Conservation (phyloP, 2,888 invertebrate genomes). For the Diarsia mendica region DNA sequence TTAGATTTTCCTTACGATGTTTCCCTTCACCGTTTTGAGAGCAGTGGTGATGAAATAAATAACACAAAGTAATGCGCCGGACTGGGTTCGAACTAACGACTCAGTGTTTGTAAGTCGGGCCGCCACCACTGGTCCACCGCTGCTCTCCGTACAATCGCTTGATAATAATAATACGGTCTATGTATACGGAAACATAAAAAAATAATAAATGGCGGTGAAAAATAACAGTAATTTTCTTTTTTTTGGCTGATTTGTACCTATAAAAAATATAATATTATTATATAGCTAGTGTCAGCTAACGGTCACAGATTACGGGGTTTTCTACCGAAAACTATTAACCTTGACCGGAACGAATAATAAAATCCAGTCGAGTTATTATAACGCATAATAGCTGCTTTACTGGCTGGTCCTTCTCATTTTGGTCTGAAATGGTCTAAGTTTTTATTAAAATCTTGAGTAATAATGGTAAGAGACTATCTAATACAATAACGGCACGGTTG, state of each 20-base stretch:
- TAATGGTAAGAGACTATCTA: background rate
- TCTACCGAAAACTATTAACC: constrained; percentile 35
- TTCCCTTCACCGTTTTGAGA: too few species aligned
- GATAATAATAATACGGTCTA: too few species aligned
- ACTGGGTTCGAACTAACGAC: too few species aligned
- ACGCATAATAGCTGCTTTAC: constrained; percentile 16
- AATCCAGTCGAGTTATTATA: constrained; percentile 31
- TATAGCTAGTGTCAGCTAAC: constrained; percentile 21
- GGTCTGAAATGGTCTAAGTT: constrained; percentile 20
- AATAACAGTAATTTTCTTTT: background rate
- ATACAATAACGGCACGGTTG: too few species aligned
- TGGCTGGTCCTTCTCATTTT: background rate
- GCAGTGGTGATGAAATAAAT: too few species aligned
- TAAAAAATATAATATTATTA: too few species aligned
- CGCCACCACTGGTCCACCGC: too few species aligned
- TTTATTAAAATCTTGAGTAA: constrained; percentile 20
- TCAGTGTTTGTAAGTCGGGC: too few species aligned
- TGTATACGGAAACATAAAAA: background rate
- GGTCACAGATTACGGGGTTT: constrained; percentile 20
- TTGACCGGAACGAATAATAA: constrained; percentile 24
- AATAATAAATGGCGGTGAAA: background rate
- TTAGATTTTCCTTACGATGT: too few species aligned
- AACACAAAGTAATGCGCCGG: too few species aligned
- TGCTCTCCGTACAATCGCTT: background rate
- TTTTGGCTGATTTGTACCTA: background rate